Percentiles rank a stretch among this genome's conserved stretches.
These are phyloP conservation scores for Palythoa grandiflora DNA, from an alignment of 92 coral and sea anemone genomes.

Conservation along the genomic window DNA sequence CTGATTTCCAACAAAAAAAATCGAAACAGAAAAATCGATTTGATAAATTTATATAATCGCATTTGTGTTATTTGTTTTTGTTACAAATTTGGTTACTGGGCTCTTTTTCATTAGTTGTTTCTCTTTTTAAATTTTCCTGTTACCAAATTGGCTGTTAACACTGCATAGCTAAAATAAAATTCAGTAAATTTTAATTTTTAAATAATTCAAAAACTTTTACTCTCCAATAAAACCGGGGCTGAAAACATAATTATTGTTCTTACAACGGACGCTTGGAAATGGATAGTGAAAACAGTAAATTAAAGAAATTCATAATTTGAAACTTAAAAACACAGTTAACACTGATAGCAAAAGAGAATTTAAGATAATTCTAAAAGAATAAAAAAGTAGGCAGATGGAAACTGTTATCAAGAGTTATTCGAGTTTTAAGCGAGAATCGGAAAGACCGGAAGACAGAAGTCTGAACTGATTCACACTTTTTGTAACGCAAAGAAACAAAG, in stretches of 20 bases:
- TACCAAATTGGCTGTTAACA: background rate
- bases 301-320: background rate
- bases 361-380: background rate
- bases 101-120: background rate
- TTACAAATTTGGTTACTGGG: background rate
- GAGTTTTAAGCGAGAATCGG: background rate
- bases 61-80: too few relatives aligned
- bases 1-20: slow-evolving; percentile 42
- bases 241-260: too few relatives aligned
- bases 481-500: background rate
- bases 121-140: background rate
- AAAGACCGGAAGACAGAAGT: background rate
- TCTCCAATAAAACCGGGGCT: too few relatives aligned
- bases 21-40: background rate
- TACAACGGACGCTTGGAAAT: background rate
- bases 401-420: background rate
- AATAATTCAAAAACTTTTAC: too few relatives aligned
- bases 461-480: too few relatives aligned
- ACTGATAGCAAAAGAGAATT: background rate
- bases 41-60: background rate
- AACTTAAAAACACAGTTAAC: background rate
- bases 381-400: background rate
- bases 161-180: background rate
- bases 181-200: too few relatives aligned
- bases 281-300: background rate